Evolutionary conservation across 2,888 invertebrate genomes (phyloP), one percentile per base, ranked within the genome.

Genomic region (Lathronympha strigana): DNA sequence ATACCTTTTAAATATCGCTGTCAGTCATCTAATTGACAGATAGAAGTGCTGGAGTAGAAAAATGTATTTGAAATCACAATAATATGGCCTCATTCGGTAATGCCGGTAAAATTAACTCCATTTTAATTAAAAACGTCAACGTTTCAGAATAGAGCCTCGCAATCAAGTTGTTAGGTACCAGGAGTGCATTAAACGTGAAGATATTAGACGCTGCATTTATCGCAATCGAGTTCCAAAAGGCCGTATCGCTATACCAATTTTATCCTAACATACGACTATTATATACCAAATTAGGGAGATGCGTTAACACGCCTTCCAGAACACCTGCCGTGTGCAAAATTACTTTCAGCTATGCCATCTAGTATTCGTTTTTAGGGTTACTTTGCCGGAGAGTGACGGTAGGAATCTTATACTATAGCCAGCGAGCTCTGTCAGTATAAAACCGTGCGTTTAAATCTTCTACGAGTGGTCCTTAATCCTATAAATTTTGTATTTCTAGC

Each of bases 81-180:
- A n/a, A n/a, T n/a, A n/a, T n/a, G n/a, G n/a, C n/a, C n/a, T n/a
- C n/a, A n/a, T n/a, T n/a, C n/a, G n/a, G n/a, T n/a, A n/a, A n/a
- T n/a, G n/a, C n/a, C n/a, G n/a, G n/a, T n/a, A n/a, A n/a, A n/a
- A 25, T 25, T 6, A 25, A 25, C 25, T 19, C 19, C 19, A 45
- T 21, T 19, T 21, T 4, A 45, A 17, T 17, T 17, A 2, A 19
- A 43, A 6, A 19, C 40, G 2, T 1, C 17, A 11, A 8, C 19
- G 13, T 13, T 11, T 21, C 21, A 21, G 13, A 45, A 45, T 21
- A 45, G 6, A 11, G 0, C 3, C 19, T 2, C 17, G 13, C 53
- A 21, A 53, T 53, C 53, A 53, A 53, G n/a, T 28, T 33, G 33
- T 9, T 53, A 47, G 6, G 6, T 47, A 53, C 53, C 21, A 53